These are phyloP conservation scores for Epinephelus moara DNA, from an alignment of 2,113 vertebrate species.

Conservation along the genomic window DNA sequence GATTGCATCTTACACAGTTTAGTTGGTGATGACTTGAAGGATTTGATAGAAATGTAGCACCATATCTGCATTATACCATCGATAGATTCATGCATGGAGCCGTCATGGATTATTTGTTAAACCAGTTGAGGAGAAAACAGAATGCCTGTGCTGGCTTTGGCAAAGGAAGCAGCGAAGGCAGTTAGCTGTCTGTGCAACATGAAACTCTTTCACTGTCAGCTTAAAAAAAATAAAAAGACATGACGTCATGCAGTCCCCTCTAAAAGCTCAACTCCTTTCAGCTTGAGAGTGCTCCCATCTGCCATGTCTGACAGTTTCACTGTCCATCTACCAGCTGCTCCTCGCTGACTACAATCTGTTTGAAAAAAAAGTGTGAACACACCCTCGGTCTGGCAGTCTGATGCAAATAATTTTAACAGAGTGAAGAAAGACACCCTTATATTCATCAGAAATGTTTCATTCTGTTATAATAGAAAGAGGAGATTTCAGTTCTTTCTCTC, in stretches of 20 bases:
- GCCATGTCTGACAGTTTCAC: constrained; percentile 14
- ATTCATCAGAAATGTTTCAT: neutral
- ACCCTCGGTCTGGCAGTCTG: no score
- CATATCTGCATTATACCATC: neutral
- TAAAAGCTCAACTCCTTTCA: constrained; percentile 1
- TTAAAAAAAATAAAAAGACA: constrained; percentile 12
- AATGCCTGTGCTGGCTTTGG: neutral
- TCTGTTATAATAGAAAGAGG: neutral
- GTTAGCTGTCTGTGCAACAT: constrained; percentile 2
- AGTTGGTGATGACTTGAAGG: neutral
- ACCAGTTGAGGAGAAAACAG: neutral
- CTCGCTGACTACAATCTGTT: constrained; percentile 2
- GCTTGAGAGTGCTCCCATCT: constrained; percentile 13
- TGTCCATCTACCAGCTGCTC: constrained; percentile 42
- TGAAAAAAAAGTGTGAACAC: neutral
- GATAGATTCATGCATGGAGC: neutral
- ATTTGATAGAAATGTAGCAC: neutral
- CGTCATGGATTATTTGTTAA: neutral
- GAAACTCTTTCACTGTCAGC: constrained; percentile 1
- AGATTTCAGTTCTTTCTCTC: neutral
- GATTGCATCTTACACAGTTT: neutral
- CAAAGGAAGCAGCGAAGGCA: neutral
- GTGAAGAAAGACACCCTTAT: neutral
- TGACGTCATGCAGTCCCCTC: neutral
- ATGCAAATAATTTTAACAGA: neutral